Evolutionary conservation across 2,797 vertebrate species (phyloP).

Genomic region (Pseudochirops cupreus): DNA sequence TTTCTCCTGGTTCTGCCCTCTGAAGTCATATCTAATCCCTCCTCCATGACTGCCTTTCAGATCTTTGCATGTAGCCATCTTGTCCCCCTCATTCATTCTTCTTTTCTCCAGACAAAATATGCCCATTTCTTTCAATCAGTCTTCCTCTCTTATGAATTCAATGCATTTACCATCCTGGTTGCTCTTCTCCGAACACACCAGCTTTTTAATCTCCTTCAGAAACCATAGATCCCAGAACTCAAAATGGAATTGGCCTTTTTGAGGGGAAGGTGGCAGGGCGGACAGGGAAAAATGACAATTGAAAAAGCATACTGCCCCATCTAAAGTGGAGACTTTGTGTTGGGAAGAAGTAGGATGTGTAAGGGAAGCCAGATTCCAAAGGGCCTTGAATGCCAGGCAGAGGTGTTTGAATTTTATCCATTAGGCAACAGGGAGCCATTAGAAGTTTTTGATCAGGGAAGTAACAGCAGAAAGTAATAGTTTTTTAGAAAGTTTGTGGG

Average conservation of each 20-base stretch:
- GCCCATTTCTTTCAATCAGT: background rate
- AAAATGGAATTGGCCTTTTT: background rate
- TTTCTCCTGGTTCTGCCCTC: background rate
- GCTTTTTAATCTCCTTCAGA: background rate
- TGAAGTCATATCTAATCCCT: background rate
- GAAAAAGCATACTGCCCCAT: background rate
- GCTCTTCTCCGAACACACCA: background rate
- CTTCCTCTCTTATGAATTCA: background rate
- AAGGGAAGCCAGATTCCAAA: background rate
- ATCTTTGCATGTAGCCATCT: background rate
- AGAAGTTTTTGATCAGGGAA: background rate
- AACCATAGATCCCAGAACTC: background rate
- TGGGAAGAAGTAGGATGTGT: background rate
- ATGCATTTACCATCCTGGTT: background rate
- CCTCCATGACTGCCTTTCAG: background rate
- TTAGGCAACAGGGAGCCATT: too few relatives aligned
- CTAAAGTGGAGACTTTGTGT: background rate
- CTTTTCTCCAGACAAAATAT: background rate
- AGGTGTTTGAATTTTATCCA: background rate
- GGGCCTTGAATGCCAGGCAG: background rate
- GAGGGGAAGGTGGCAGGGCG: background rate
- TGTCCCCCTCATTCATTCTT: background rate
- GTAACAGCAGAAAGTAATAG: background rate
- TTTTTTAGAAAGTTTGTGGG: background rate
- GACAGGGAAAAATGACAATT: background rate